A percentile compares a stretch with the other conserved stretches of the same genome.
phyloP scores from a whole-genome alignment of 2,888 invertebrate species.

The Catonia carolina region DNA sequence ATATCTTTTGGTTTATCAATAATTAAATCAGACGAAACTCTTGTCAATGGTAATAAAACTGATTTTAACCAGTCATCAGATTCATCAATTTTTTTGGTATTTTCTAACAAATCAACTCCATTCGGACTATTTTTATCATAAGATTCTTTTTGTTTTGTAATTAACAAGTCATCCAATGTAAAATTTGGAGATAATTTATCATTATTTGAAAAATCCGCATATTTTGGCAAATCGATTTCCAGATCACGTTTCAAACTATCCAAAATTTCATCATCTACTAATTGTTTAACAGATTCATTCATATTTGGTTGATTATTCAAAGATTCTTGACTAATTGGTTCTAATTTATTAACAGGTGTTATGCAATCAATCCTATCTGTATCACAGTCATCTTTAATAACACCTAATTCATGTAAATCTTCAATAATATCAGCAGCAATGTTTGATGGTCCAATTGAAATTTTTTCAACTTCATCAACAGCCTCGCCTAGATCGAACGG shows the following conservation, averaged over 20 bases:
- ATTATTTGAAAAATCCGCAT: too few species aligned
- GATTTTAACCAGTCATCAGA: conserved; percentile 22
- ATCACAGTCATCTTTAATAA: conserved; percentile 10
- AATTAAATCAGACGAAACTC: not conserved
- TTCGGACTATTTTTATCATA: too few species aligned
- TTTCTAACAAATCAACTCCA: too few species aligned
- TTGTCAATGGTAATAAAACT: not conserved
- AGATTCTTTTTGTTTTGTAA: not conserved
- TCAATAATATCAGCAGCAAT: conserved; percentile 21
- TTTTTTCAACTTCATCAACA: conserved; percentile 30
- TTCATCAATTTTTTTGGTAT: not conserved
- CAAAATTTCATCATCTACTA: too few species aligned
- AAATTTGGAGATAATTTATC: too few species aligned
- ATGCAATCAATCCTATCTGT: not conserved
- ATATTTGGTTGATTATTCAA: not conserved
- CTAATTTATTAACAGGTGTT: not conserved
- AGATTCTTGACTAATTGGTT: not conserved
- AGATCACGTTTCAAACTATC: not conserved
- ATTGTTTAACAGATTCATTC: not conserved
- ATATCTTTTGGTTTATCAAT: not conserved
- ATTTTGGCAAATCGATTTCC: too few species aligned
- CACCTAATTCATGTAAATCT: conserved; percentile 18
- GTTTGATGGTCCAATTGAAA: conserved; percentile 21
- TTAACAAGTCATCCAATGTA: conserved; percentile 9
- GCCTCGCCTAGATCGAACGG: conserved; percentile 31